phyloP scores from a whole-genome alignment of 2,797 vertebrate species.

The Brachymystax lenok region DNA sequence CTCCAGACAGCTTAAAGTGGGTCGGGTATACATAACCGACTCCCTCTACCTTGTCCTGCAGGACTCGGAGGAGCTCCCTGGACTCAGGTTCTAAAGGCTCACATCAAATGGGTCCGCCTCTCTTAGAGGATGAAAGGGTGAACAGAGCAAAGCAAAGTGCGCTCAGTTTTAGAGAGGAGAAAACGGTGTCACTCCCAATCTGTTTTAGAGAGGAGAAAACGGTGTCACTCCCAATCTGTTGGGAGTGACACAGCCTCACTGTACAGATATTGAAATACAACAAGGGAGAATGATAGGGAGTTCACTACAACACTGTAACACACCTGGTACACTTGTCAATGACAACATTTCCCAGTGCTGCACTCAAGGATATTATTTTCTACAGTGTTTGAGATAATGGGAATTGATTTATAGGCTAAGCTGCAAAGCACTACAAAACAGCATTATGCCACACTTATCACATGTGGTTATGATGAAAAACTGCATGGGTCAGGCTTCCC shows the following conservation, averaged over 20 bases:
- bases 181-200: background rate
- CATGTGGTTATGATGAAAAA: background rate
- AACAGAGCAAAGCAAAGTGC: background rate
- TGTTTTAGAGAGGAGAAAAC: background rate
- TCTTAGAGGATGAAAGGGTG: slow-evolving; percentile 20
- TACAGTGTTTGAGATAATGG: background rate
- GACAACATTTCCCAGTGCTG: background rate
- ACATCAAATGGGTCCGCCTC: slow-evolving; percentile 1
- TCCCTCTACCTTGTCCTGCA: background rate
- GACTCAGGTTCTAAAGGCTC: background rate
- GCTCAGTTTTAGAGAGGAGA: background rate
- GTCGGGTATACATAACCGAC: background rate
- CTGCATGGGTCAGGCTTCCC: background rate
- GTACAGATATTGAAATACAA: background rate
- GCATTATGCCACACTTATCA: background rate
- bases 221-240: background rate
- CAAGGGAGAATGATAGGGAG: background rate
- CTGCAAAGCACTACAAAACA: background rate
- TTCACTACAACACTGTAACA: background rate
- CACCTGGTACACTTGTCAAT: background rate
- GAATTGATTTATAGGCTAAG: background rate
- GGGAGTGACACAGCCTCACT: background rate
- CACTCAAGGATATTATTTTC: background rate
- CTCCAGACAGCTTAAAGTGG: background rate
- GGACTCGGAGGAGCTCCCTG: background rate